Percentiles rank a stretch among this genome's conserved stretches.
phyloP scores from a whole-genome alignment of 2,113 vertebrate genomes.

The Melanostigma gelatinosum region DNA sequence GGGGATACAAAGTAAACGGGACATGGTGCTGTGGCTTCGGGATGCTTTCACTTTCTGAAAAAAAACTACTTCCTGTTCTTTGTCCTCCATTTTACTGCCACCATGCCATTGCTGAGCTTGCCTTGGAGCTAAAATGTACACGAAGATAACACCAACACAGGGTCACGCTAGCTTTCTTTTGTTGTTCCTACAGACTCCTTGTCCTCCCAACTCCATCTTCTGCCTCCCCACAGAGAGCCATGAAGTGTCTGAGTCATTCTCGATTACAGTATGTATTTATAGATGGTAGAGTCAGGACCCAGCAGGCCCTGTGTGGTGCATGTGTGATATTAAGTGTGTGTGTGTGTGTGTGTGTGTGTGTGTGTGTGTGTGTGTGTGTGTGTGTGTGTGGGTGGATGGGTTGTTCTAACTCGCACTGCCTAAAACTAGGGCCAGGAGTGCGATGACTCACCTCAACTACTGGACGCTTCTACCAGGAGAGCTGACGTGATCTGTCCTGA shows the following conservation, averaged over 20 bases:
- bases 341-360: constrained; percentile 19
- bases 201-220: constrained; percentile 52
- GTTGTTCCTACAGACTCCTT: constrained; percentile 49
- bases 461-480: constrained; percentile 47
- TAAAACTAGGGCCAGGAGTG: constrained; percentile 54
- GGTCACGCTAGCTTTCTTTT: constrained; percentile 30
- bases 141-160: constrained; percentile 7
- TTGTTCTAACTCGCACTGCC: constrained; percentile 44
- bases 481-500: constrained; percentile 71
- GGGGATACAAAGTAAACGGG: too few relatives aligned
- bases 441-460: constrained; percentile 68
- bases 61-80: constrained; percentile 31
- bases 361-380: constrained; percentile 20
- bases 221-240: constrained; percentile 56
- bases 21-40: too few relatives aligned
- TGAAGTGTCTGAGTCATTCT: constrained; percentile 73
- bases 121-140: constrained; percentile 36
- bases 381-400: constrained; percentile 16
- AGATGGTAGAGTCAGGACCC: constrained; percentile 67
- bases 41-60: too few relatives aligned
- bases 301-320: constrained; percentile 44
- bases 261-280: constrained; percentile 76
- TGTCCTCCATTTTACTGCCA: constrained; percentile 51
- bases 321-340: constrained; percentile 10
- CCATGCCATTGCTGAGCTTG: not conserved